Conservation (phyloP, 2,888 invertebrate genomes). For the Leptinotarsa tumamoca region DNA sequence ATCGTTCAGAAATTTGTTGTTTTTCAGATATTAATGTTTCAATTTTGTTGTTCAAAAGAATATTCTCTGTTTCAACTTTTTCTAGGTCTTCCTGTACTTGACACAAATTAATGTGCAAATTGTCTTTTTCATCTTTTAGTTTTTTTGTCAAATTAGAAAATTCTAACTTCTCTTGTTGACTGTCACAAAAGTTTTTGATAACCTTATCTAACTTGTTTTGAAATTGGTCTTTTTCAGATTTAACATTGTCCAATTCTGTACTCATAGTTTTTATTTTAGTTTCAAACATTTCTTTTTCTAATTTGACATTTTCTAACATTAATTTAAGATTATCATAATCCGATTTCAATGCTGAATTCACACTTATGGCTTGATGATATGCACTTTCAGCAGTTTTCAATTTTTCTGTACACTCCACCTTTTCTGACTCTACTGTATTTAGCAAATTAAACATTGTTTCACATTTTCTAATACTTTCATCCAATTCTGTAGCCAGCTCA, state of each 20-base stretch:
- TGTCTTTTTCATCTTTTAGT: neutral
- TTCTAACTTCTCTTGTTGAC: constrained; percentile 21
- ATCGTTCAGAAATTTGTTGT: neutral
- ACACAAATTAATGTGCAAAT: neutral
- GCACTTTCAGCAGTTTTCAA: neutral
- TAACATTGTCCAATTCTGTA: neutral
- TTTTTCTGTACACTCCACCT: neutral
- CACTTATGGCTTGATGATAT: neutral
- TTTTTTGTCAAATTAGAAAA: neutral
- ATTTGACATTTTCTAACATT: constrained; percentile 16
- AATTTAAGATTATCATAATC: constrained; percentile 30
- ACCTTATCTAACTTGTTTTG: constrained; percentile 7
- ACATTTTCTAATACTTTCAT: neutral
- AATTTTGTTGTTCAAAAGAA: neutral
- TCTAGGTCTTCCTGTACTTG: constrained; percentile 21
- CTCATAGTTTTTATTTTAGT: neutral
- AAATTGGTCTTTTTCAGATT: constrained; percentile 14
- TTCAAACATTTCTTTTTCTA: constrained; percentile 25
- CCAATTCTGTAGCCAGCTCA: neutral
- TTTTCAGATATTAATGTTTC: constrained; percentile 10
- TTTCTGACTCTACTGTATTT: constrained; percentile 9
- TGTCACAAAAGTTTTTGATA: neutral
- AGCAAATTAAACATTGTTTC: neutral
- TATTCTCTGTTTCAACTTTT: constrained; percentile 1
- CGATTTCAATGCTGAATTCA: constrained; percentile 15